These are phyloP conservation scores for Notarius lentiginosus DNA, from an alignment of 2,113 vertebrate genomes.

Conservation along the genomic window DNA sequence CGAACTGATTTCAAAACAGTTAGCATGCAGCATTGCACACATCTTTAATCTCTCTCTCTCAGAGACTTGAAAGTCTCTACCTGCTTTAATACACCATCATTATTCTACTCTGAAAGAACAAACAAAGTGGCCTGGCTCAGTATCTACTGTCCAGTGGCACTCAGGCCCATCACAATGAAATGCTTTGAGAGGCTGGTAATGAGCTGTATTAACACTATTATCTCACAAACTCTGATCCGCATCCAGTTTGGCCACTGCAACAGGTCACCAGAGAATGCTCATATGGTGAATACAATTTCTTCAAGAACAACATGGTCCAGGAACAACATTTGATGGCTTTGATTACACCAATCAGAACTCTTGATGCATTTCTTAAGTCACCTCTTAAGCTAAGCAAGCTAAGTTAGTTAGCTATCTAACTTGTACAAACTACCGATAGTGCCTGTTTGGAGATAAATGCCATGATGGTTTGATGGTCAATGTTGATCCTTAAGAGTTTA, in stretches of 20 bases:
- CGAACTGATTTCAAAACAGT: background rate
- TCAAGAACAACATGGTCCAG: background rate
- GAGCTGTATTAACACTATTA: background rate
- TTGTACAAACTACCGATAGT: background rate
- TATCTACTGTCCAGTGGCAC: background rate
- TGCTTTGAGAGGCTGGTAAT: conserved; percentile 9
- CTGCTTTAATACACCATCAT: conserved; percentile 28
- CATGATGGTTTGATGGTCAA: background rate
- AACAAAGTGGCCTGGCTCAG: conserved; percentile 3
- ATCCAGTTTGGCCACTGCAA: background rate
- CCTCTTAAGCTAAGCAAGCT: background rate
- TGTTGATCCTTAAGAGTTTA: background rate
- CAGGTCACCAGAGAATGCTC: too few species aligned
- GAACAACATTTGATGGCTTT: background rate
- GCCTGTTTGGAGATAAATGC: background rate
- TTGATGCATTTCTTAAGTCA: background rate
- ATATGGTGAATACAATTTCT: background rate
- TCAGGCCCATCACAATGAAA: background rate
- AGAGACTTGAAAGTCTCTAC: conserved; percentile 16
- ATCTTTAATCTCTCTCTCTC: background rate
- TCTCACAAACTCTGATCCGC: background rate
- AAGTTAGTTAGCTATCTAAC: background rate
- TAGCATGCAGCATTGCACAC: conserved; percentile 6
- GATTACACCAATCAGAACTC: too few species aligned
- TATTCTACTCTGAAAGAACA: conserved; percentile 9